Base-by-base conservation (phyloP, 2,888 invertebrate genomes). In the Drosophila meridionalis region DNA sequence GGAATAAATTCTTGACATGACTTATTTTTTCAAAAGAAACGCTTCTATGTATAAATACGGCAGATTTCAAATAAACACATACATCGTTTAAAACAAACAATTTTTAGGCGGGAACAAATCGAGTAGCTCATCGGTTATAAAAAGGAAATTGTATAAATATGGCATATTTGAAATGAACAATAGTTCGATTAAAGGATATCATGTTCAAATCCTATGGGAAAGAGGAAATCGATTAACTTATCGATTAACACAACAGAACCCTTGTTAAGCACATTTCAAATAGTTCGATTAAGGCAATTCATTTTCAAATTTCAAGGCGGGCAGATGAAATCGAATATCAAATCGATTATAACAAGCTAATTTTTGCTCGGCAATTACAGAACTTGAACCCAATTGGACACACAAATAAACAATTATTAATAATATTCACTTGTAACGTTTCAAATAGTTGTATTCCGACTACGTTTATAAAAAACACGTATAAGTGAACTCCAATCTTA, bases 361-460 rank as follows among this genome's bases (percentile, higher is more conserved):
- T n/a, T 9, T 20, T 20, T 34, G 32, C 6, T 34, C 6, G 26
- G 34, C 50, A 34, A 20, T 12, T 34, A 20, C 12, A 20, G 5
- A 34, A 6, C 20, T 6, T n/a, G 20, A 34, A 36, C 71, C 70
- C 57, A 45, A 5, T 68, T 12, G 20, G 20, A 34, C 12, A 36
- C 58, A 38, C 12, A 47, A 47, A 47, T 47, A 34, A 67, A 67
- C 34, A 56, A 42, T 48, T 34, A 47, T 48, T 50, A 40, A 48
- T 40, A 50, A 50, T 69, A 61, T 66, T 74, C 63, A 53, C 55
- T 58, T 82, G 69, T 66, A 80, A 85, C 84, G 76, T 89, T 89
- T 82, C 56, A 80, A 80, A 69, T 70, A 42, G 69, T 63, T 86
- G 75, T 90, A 91, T 91, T 92, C 87, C 85, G 81, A 76, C 80